Evolutionary conservation across 1,140 invertebrate species (phyloP).

Genomic region (Drosophila bocki): DNA sequence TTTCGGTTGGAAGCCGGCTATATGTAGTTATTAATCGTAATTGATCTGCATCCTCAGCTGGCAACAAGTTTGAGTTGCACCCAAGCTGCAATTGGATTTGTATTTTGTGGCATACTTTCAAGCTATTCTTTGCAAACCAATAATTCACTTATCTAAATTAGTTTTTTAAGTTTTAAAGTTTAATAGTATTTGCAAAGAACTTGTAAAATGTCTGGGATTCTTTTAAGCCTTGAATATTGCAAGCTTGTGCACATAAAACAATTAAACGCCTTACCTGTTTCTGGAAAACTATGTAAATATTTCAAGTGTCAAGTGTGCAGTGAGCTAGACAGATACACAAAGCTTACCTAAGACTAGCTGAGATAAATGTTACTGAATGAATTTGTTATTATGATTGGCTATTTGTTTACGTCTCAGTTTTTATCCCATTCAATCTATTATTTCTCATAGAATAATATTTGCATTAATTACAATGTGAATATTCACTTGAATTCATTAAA

Average conservation of each 20-base stretch:
- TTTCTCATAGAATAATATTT: background rate
- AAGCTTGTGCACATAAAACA: background rate
- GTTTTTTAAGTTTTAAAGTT: background rate
- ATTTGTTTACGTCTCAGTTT: background rate
- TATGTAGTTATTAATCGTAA: slow-evolving; percentile 36
- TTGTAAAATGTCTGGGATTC: background rate
- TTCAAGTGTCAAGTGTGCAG: background rate
- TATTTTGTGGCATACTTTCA: slow-evolving; percentile 23
- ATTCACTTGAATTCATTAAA: background rate
- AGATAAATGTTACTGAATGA: background rate
- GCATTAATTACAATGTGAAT: background rate
- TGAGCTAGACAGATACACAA: background rate
- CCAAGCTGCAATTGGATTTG: background rate
- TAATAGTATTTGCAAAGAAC: background rate
- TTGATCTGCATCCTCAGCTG: slow-evolving; percentile 9
- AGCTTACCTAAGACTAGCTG: background rate
- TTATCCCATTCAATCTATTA: background rate
- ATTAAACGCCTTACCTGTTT: background rate
- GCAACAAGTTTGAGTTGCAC: slow-evolving; percentile 52
- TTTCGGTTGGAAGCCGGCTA: slow-evolving; percentile 45
- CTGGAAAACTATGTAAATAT: background rate
- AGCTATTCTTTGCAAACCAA: background rate
- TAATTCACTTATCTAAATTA: background rate
- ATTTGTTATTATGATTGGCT: background rate
- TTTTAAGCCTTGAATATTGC: background rate